phyloP scores from a whole-genome alignment of 2,113 vertebrate species.

The Lycocorax pyrrhopterus region DNA sequence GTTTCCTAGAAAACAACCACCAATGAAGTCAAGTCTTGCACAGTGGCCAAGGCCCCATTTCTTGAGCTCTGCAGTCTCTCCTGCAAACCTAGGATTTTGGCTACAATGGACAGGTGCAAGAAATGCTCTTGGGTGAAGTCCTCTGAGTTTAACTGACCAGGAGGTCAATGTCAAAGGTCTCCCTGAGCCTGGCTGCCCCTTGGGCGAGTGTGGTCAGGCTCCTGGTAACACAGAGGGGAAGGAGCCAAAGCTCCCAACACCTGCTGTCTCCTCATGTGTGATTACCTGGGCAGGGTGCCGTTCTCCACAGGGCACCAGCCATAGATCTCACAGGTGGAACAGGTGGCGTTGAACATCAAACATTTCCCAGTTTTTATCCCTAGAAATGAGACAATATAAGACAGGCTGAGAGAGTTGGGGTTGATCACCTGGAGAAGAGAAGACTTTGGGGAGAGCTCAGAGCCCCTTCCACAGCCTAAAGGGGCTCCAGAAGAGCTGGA shows the following conservation, averaged over 20 bases:
- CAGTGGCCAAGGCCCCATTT: background rate
- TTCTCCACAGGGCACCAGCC: constrained; percentile 78
- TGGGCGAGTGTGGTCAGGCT: background rate
- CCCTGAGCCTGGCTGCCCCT: background rate
- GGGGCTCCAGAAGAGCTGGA: background rate
- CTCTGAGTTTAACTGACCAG: background rate
- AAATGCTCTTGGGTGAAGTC: background rate
- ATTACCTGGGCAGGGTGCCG: constrained; percentile 25
- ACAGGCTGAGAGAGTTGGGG: background rate
- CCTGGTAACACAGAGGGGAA: background rate
- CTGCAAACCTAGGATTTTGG: background rate
- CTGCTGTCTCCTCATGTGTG: background rate
- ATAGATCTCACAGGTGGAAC: constrained; percentile 73
- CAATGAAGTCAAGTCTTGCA: background rate
- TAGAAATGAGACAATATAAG: constrained; percentile 33
- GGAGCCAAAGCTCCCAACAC: rapidly evolving
- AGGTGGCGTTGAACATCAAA: constrained; percentile 53
- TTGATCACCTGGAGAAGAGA: background rate
- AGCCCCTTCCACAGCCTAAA: background rate
- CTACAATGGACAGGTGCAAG: background rate
- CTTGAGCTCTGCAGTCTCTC: background rate
- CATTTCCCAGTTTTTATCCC: constrained; percentile 76
- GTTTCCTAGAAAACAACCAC: constrained; percentile 59
- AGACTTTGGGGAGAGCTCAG: background rate
- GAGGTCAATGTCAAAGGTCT: background rate